Base-by-base conservation (phyloP, 2,888 invertebrate species). In the Tachystola acroxantha region DNA sequence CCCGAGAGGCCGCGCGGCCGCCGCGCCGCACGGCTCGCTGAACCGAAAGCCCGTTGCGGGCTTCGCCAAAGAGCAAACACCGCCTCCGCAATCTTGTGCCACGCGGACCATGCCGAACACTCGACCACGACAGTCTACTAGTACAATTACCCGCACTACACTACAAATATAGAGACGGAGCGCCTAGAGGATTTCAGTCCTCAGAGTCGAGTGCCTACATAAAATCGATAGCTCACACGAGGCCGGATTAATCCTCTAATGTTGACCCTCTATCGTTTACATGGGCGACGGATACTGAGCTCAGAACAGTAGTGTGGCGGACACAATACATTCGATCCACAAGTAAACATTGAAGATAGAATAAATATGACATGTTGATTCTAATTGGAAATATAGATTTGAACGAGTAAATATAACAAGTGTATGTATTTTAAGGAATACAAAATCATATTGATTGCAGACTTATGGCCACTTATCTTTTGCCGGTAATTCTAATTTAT, bases 31-130 rank as follows among this genome's bases (percentile, higher is more conserved):
- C 84, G 84, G 82, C 74, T 81, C 84, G 82, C 79, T 84, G 85
- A 82, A 76, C 84, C 82, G 85, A 68, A 71, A 81, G 73, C 73
- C 75, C 76, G 77, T 68, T 76, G 79, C 72, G 80, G 75, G 71
- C 76, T 72, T 61, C 69, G 73, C 79, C 82, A 85, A 84, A 86
- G 84, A 85, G 85, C 84, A 86, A 85, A 86, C 80, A 84, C 68
- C 78, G 85, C 77, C 77, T 82, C 67, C 80, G 74, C 82, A 84
- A 84, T 85, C 82, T 85, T 82, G 82, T 80, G 81, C 79, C 81
- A 78, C 74, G 79, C 67, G 73, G 81, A 85, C 84, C 84, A 76
- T 80, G 68, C 61, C 66, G 66, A 66, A 74, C 79, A 78, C 74
- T 80, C 72, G 70, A 72, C 80, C 77, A 71, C 71, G 71, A 77